A percentile compares a stretch with the other conserved stretches of the same genome.
phyloP scores from a whole-genome alignment of 2,888 invertebrate species.

The Harpalus rufipes region DNA sequence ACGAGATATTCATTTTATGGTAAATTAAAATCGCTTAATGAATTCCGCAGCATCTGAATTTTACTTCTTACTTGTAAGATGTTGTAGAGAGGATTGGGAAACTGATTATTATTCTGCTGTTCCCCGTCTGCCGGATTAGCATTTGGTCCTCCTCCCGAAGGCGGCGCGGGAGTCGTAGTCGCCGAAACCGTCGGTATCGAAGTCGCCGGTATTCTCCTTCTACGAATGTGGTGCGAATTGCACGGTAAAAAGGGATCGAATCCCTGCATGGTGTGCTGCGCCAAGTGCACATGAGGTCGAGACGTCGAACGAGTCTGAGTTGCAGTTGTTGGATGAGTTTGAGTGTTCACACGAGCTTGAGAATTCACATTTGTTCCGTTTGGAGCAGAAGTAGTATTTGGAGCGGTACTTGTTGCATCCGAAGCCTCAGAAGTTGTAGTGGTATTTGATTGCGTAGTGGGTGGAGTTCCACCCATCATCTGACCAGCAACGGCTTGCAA shows the following conservation, averaged over 20 bases:
- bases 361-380: constrained; percentile 72
- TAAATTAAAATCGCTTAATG: neutral
- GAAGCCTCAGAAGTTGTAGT: constrained; percentile 39
- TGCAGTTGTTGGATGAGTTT: constrained; percentile 85
- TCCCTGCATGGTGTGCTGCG: constrained; percentile 80
- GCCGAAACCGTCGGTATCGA: constrained; percentile 71
- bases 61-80: constrained; percentile 57
- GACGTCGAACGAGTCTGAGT: constrained; percentile 85
- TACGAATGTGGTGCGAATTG: constrained; percentile 84
- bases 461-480: constrained; percentile 73
- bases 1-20: no score
- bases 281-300: constrained; percentile 84
- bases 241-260: constrained; percentile 86
- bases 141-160: constrained; percentile 58
- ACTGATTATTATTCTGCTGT: constrained; percentile 61
- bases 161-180: constrained; percentile 47
- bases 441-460: constrained; percentile 65
- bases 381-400: constrained; percentile 69
- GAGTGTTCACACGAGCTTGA: constrained; percentile 81
- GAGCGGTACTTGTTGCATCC: constrained; percentile 66
- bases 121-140: constrained; percentile 23
- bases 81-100: constrained; percentile 60
- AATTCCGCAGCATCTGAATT: neutral
- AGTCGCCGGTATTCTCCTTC: constrained; percentile 68
- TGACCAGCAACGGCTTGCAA: constrained; percentile 79